Base-by-base conservation (phyloP, 1,140 invertebrate genomes). In the Latrodectus geometricus region DNA sequence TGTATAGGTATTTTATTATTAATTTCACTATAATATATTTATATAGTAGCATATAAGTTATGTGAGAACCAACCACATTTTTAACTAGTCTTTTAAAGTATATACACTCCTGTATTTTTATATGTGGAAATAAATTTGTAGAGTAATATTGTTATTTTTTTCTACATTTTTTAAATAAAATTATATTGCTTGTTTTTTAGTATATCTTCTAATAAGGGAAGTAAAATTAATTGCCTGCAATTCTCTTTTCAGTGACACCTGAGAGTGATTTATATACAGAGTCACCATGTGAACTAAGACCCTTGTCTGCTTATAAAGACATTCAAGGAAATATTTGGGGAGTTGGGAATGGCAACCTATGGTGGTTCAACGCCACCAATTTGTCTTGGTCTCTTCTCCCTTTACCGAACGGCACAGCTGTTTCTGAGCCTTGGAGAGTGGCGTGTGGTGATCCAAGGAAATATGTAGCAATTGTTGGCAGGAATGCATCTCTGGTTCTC, bases 341-440 rank as follows among this genome's bases (percentile, higher is more conserved):
- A 21, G 54, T 87, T 12, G 85, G 85, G 20, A 50, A 80, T 20
- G 72, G 72, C 21, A 87, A 75, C 50, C 21, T 87, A 20, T 80
- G 76, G 85, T 87, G 85, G 85, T 87, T 80, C 48, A 87, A 87
- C 35, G 70, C 77, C 15, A 80, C 85, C 15, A 87, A 80, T 35
- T 23, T 80, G 8, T 87, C 85, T n/a, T 87, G 85, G 85, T 80
- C 76, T 21, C 72, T 80, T 7, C 77, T 80, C 2, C 76, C 77
- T 14, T 17, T 87, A 8, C 85, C 85, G 23, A 87, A 87, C 23
- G 68, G 65, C 4, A 70, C 76, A 15, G 56, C 85, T 11, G n/a
- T 77, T 20, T 73, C 72, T 11, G 72, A 79, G 11, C 70, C 70
- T 35, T 87, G 76, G 77, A 73, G 49, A 75, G 77, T 87, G 20